Conservation (phyloP, 2,888 invertebrate genomes). For the Dicyrtomina minuta region DNA sequence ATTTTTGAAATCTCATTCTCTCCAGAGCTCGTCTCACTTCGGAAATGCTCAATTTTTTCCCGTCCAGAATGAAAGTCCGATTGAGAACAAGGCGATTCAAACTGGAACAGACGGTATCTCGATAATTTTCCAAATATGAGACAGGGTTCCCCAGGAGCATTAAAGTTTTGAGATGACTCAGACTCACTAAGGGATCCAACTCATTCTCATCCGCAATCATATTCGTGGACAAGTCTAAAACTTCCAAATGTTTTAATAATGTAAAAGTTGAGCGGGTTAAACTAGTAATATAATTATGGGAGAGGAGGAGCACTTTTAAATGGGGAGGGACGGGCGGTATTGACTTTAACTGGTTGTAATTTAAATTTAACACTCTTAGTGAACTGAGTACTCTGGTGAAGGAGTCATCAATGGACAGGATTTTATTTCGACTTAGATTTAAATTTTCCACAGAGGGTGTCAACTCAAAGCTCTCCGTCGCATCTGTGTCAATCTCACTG, state of each 20-base stretch:
- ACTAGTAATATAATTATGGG: conserved; percentile 50
- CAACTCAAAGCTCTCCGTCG: conserved; percentile 41
- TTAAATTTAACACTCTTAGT: conserved; percentile 48
- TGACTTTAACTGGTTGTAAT: conserved; percentile 50
- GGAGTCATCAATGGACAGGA: conserved; percentile 43
- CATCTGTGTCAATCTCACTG: conserved; percentile 29
- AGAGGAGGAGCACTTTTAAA: conserved; percentile 48
- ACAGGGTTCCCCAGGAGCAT: conserved; percentile 49
- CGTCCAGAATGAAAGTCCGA: conserved; percentile 47
- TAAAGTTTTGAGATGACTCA: conserved; percentile 45
- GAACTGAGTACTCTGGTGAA: conserved; percentile 43
- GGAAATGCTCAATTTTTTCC: conserved; percentile 45
- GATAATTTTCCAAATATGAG: conserved; percentile 45
- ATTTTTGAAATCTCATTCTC: conserved; percentile 41
- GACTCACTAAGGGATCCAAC: conserved; percentile 40
- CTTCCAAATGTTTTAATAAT: conserved; percentile 42
- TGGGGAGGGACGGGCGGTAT: conserved; percentile 52
- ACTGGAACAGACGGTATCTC: conserved; percentile 41
- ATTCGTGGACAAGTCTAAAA: conserved; percentile 51
- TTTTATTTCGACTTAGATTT: conserved; percentile 50
- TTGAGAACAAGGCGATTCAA: conserved; percentile 41
- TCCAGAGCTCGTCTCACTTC: conserved; percentile 48
- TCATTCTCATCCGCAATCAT: conserved; percentile 47
- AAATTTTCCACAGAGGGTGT: conserved; percentile 48
- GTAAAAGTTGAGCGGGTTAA: conserved; percentile 36